Evolutionary conservation across 2,797 vertebrate species (phyloP).

Genomic region (Acrocephalus scirpaceus): DNA sequence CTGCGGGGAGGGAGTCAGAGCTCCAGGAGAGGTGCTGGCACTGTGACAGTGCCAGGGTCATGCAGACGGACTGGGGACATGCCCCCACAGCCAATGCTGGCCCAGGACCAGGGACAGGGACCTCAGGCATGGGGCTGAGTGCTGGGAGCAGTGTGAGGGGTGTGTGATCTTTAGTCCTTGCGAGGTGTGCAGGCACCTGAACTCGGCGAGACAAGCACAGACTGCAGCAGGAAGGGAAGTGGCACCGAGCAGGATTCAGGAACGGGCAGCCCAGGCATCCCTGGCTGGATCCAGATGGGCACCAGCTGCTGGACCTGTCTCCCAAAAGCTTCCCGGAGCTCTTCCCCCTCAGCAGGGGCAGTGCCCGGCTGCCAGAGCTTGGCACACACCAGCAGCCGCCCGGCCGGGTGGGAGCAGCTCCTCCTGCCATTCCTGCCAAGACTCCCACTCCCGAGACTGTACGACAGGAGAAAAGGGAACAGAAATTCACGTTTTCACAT

Average conservation of each 20-base stretch:
- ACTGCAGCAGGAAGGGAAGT: not conserved
- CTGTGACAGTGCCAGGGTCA: not conserved
- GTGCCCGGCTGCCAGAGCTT: not conserved
- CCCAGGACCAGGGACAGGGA: not conserved
- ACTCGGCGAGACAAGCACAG: not conserved
- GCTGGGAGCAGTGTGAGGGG: fast-evolving
- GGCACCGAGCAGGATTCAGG: not conserved
- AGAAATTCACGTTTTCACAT: constrained; percentile 71
- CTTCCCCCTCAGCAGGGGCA: not conserved
- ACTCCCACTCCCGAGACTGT: constrained; percentile 23
- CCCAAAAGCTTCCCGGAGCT: not conserved
- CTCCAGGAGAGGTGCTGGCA: not conserved
- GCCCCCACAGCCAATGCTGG: fast-evolving
- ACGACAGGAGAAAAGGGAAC: constrained; percentile 48
- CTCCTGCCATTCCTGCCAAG: constrained; percentile 10
- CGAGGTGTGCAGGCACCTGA: fast-evolving
- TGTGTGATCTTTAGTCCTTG: fast-evolving
- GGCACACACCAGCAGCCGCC: not conserved
- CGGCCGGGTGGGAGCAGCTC: not conserved
- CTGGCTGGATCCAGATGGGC: not conserved
- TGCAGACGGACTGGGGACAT: fast-evolving
- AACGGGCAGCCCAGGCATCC: fast-evolving
- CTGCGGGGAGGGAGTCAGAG: fast-evolving
- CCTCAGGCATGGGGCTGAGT: not conserved
- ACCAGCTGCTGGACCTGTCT: not conserved